Conservation (phyloP, 2,797 vertebrate genomes). For the Trichosurus vulpecula region DNA sequence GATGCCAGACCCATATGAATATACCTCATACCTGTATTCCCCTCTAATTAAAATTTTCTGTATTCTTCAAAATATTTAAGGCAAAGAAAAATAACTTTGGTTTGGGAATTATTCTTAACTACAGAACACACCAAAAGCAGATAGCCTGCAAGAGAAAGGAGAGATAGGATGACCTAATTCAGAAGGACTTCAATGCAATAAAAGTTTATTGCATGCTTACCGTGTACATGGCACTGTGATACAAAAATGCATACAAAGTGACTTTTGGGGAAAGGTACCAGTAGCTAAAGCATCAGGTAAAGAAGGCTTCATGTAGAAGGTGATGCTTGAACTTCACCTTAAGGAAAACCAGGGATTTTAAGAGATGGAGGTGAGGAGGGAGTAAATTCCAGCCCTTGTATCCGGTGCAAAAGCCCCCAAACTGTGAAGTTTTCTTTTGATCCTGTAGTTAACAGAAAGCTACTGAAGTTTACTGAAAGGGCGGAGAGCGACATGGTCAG, state of each 20-base stretch:
- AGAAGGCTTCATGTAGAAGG: neutral
- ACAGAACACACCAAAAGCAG: neutral
- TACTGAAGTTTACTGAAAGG: too few relatives aligned
- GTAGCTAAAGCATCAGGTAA: neutral
- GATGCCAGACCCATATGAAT: neutral
- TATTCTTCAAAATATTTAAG: neutral
- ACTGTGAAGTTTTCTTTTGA: too few relatives aligned
- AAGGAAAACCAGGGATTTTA: neutral
- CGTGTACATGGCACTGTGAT: neutral
- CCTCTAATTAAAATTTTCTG: neutral
- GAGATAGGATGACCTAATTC: neutral
- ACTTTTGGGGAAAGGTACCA: neutral
- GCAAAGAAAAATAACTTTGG: neutral
- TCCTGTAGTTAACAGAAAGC: too few relatives aligned
- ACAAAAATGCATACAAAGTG: neutral
- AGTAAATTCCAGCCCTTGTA: neutral
- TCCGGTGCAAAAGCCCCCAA: neutral
- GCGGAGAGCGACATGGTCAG: too few relatives aligned
- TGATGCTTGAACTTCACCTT: neutral
- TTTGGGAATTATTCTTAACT: neutral
- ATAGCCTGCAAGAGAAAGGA: neutral
- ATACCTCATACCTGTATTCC: neutral
- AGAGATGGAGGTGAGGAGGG: neutral
- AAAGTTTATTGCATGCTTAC: neutral
- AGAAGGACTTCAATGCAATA: neutral